Conservation (phyloP, 1,140 invertebrate genomes). For the Drosophila obscura region DNA sequence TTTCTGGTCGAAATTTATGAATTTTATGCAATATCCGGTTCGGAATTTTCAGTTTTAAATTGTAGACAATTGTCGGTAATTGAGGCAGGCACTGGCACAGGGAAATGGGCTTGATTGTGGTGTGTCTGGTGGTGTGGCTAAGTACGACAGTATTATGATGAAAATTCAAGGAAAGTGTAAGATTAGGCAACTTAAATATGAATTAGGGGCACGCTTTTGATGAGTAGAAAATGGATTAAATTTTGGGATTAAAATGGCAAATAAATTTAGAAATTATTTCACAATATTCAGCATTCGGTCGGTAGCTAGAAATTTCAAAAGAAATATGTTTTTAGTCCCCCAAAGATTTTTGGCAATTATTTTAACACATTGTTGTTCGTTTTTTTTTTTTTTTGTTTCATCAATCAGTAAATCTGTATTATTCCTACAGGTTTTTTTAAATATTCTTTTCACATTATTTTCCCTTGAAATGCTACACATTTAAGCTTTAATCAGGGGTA, state of each 20-base stretch:
- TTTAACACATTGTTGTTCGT: too few species aligned
- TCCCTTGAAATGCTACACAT: slow-evolving; percentile 4
- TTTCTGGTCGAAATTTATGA: slow-evolving; percentile 49
- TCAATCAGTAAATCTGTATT: too few species aligned
- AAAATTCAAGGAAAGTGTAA: slow-evolving; percentile 4
- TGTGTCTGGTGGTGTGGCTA: not conserved
- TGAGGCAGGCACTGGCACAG: slow-evolving; percentile 21
- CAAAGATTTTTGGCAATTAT: too few species aligned
- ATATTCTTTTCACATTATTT: slow-evolving; percentile 2
- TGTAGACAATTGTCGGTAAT: slow-evolving; percentile 44
- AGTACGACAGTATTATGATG: not conserved
- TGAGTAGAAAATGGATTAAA: too few species aligned
- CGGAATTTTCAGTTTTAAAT: slow-evolving; percentile 26
- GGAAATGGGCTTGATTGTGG: slow-evolving; percentile 11
- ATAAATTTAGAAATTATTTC: too few species aligned
- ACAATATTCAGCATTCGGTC: too few species aligned
- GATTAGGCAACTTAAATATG: not conserved
- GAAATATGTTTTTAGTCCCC: too few species aligned
- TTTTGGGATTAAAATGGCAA: too few species aligned
- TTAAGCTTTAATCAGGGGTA: not conserved
- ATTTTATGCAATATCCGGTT: slow-evolving; percentile 65
- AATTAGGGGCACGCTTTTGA: too few species aligned
- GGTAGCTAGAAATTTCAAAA: too few species aligned
- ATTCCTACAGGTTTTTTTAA: too few species aligned
- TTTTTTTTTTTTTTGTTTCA: too few species aligned